phyloP scores from a whole-genome alignment of 2,797 vertebrate species.

The Prionace glauca region DNA sequence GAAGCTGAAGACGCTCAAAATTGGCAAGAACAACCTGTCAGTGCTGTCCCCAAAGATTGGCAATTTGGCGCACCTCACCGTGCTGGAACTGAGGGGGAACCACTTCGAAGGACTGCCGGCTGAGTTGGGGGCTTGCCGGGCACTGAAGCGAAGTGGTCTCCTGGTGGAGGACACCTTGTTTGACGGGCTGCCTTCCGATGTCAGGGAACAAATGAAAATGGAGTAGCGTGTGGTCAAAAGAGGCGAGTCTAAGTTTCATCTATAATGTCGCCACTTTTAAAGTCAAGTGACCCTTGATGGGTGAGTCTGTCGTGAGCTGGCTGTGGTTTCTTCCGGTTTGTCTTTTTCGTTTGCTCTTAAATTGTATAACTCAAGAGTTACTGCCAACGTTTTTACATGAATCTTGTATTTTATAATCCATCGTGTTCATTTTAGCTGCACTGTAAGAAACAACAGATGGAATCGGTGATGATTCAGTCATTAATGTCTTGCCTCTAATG shows the following conservation, averaged over 20 bases:
- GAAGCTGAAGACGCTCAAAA: constrained; percentile 92
- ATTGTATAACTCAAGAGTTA: not conserved
- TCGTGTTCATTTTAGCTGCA: constrained; percentile 8
- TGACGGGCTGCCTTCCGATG: constrained; percentile 89
- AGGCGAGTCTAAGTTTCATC: not conserved
- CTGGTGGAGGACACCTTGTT: constrained; percentile 85
- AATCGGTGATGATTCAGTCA: not conserved
- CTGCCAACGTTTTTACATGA: constrained; percentile 29
- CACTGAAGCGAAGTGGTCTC: constrained; percentile 79
- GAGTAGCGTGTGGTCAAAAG: constrained; percentile 57
- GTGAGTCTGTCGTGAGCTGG: not conserved
- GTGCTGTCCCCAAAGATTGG: constrained; percentile 92
- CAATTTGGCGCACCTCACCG: constrained; percentile 74
- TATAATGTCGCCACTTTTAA: not conserved
- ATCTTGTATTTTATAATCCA: constrained; percentile 29
- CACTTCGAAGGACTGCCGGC: constrained; percentile 87
- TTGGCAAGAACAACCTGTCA: constrained; percentile 87
- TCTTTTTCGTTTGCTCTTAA: not conserved
- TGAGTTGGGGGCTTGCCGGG: constrained; percentile 79
- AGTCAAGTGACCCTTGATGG: not conserved
- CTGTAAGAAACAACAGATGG: not conserved
- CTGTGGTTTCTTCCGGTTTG: not conserved
- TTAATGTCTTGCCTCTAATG: not conserved
- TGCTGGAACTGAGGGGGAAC: constrained; percentile 93
- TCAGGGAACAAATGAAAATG: constrained; percentile 89